These are phyloP conservation scores for Cranoglanis bouderius DNA, from an alignment of 2,113 vertebrate genomes.

Conservation along the genomic window DNA sequence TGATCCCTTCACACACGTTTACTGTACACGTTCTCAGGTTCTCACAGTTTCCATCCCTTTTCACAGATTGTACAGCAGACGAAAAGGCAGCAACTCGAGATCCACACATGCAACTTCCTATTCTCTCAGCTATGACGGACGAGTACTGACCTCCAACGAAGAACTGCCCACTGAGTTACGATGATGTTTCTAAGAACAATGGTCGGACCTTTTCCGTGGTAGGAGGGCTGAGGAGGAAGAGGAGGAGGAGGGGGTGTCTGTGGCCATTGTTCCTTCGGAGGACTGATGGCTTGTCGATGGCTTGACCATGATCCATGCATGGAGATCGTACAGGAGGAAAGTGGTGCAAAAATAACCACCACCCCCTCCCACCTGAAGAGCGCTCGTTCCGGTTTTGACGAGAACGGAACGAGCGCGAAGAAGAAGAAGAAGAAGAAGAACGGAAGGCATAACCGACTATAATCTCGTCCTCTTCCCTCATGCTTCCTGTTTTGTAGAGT, in stretches of 20 bases:
- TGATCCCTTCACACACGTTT: neutral
- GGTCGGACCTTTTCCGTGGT: conserved; percentile 16
- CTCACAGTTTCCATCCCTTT: neutral
- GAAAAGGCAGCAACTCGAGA: conserved; percentile 37
- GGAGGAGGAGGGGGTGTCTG: neutral
- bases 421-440: conserved; percentile 52
- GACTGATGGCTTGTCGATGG: neutral
- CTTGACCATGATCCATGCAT: neutral
- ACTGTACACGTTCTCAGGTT: neutral
- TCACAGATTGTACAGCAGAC: conserved; percentile 20
- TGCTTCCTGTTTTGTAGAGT: conserved; percentile 19
- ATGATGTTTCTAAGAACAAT: conserved; percentile 43
- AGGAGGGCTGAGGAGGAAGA: neutral
- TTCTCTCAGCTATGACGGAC: conserved; percentile 46
- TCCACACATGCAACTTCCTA: conserved; percentile 28
- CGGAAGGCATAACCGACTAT: conserved; percentile 65
- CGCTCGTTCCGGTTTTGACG: neutral
- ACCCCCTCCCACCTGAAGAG: neutral
- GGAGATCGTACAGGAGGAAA: conserved; percentile 25
- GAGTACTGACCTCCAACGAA: conserved; percentile 34
- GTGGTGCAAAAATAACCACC: neutral
- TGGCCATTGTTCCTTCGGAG: neutral
- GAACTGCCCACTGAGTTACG: conserved; percentile 35
- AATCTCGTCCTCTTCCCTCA: conserved; percentile 58
- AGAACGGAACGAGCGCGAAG: conserved; percentile 6